Conservation (phyloP, 1,140 invertebrate species). For the Drosophila mojavensis region DNA sequence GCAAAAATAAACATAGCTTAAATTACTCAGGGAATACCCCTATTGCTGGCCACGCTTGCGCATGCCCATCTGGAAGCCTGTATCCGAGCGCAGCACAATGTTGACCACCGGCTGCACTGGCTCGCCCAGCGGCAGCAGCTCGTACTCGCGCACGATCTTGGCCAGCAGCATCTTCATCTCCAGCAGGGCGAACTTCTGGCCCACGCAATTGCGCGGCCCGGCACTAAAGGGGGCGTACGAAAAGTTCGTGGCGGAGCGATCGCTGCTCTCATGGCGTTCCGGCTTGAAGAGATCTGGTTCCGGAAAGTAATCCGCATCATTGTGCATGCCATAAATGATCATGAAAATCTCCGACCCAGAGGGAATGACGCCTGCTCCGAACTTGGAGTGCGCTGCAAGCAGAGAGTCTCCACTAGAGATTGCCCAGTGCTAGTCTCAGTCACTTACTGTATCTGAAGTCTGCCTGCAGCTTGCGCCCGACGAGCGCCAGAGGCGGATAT, state of each 20-base stretch:
- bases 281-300: constrained; percentile 86
- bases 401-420: not conserved
- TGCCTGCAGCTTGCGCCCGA: constrained; percentile 87
- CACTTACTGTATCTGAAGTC: constrained; percentile 85
- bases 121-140: constrained; percentile 84
- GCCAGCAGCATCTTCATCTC: constrained; percentile 78
- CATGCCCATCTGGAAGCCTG: constrained; percentile 69
- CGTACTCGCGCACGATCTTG: constrained; percentile 72
- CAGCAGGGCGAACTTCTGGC: constrained; percentile 83
- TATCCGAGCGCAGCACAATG: constrained; percentile 67
- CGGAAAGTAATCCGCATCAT: constrained; percentile 11
- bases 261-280: constrained; percentile 85
- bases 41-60: constrained; percentile 24
- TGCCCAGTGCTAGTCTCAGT: not conserved
- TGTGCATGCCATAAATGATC: constrained; percentile 69
- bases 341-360: constrained; percentile 64
- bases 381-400: constrained; percentile 45
- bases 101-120: constrained; percentile 56
- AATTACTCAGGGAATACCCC: too few relatives aligned
- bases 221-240: constrained; percentile 89
- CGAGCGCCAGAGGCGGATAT: constrained; percentile 86
- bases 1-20: not conserved
- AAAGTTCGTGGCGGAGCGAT: constrained; percentile 84
- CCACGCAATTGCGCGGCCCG: constrained; percentile 89
- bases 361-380: constrained; percentile 55